Base-by-base conservation (phyloP, 2,888 invertebrate species). In the Stenurella melanura region DNA sequence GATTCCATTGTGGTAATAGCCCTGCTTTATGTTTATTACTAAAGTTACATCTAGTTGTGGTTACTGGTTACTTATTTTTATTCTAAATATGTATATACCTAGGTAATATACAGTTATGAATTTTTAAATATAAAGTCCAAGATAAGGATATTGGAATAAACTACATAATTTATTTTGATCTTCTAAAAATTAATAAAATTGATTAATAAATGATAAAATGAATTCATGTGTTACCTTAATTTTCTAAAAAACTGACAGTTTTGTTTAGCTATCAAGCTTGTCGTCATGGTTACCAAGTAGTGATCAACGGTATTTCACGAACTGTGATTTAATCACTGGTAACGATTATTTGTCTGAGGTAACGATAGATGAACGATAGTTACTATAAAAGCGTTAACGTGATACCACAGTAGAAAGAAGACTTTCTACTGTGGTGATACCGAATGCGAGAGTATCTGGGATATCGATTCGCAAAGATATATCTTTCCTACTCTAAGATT, bases 1-100 rank as follows among this genome's bases (percentile, higher is more conserved):
- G 85, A 82, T 50, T 87, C 84, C 89, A 89, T 89, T 74, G 66
- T 76, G 58, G 19, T 78, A 50, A 80, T 74, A 77, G 84, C 84
- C n/a, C 61, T 15, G 6, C n/a, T n/a, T 6, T 34, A 30, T n/a
- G 15, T 30, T 61, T n/a, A 3, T 26, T 26, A 26, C 21, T 26
- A 26, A 26, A 26, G 21, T 26, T 26, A 26, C 21, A 4, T n/a
- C n/a, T n/a, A n/a, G n/a, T n/a, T n/a, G n/a, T n/a, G n/a, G n/a
- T n/a, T n/a, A 61, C 9, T n/a, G 3, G 58, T 21, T 58, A 21
- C 11, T 58, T 58, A 2, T n/a, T n/a, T 50, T 50, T n/a, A 50
- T 50, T 50, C 11, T 42, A 15, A 42, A 1, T 15, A 42, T 4
- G 4, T 26, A 26, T 26, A 26, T n/a, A n/a, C n/a, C n/a, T n/a